Evolutionary conservation across 2,113 vertebrate genomes (phyloP).

Genomic region (Melanerpes aurifrons): DNA sequence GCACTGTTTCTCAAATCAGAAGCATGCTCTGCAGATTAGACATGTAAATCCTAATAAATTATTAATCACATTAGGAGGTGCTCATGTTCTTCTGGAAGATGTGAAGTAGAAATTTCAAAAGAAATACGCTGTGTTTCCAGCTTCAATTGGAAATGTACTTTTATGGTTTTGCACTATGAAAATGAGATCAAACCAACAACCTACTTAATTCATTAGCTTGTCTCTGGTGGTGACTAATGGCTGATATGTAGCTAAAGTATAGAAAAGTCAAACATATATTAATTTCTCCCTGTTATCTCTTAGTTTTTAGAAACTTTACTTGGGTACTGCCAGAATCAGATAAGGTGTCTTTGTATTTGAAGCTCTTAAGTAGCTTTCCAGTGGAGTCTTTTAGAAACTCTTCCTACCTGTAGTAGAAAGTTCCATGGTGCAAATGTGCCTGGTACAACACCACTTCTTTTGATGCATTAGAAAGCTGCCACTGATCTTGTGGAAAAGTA

Average conservation of each 20-base stretch:
- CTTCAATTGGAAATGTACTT: neutral
- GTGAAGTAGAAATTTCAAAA: neutral
- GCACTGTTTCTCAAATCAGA: neutral
- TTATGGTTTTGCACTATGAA: neutral
- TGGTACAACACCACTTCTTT: neutral
- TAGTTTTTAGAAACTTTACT: slow-evolving; percentile 1
- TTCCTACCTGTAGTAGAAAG: neutral
- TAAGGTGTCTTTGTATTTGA: neutral
- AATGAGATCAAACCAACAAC: neutral
- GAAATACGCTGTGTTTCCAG: neutral
- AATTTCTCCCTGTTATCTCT: neutral
- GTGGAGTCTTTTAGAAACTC: neutral
- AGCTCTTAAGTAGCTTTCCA: neutral
- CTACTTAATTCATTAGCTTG: neutral
- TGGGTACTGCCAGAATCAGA: neutral
- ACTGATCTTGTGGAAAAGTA: neutral
- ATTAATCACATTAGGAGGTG: neutral
- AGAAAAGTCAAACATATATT: neutral
- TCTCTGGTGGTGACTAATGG: neutral
- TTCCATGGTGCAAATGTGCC: neutral
- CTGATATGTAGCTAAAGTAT: neutral
- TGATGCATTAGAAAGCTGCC: neutral
- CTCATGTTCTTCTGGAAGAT: neutral
- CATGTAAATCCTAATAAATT: neutral
- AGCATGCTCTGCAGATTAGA: neutral